Conservation (phyloP, 2,113 vertebrate species). For the Chascanopsetta lugubris region DNA sequence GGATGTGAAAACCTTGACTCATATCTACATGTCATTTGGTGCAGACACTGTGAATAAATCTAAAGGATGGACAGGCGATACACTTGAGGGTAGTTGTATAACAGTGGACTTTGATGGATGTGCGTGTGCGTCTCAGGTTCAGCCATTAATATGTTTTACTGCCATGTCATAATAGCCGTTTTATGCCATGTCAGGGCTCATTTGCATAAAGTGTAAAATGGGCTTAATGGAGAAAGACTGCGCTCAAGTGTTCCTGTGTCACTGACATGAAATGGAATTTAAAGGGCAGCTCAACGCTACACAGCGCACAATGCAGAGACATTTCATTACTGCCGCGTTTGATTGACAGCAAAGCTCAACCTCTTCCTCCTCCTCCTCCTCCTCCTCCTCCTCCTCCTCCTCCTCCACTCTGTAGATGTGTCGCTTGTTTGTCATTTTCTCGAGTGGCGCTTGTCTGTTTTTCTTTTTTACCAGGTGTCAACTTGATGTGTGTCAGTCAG, state of each 20-base stretch:
- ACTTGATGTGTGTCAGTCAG: conserved; percentile 53
- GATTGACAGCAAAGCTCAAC: conserved; percentile 27
- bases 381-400: conserved; percentile 16
- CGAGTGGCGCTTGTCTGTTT: conserved; percentile 48
- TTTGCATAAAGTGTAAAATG: conserved; percentile 2
- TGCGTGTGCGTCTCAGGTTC: too few species aligned
- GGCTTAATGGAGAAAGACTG: background rate
- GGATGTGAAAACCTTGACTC: too few species aligned
- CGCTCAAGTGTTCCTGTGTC: too few species aligned
- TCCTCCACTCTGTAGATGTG: conserved; percentile 43
- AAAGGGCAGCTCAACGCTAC: background rate
- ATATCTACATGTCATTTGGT: too few species aligned
- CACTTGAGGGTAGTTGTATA: too few species aligned
- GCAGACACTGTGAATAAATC: too few species aligned
- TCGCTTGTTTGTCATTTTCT: conserved; percentile 56
- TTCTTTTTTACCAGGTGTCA: conserved; percentile 36
- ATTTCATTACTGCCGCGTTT: background rate
- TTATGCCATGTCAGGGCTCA: background rate
- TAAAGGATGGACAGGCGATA: too few species aligned
- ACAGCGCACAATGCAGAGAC: background rate
- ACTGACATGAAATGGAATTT: background rate
- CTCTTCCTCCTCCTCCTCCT: conserved; percentile 21
- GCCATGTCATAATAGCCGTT: conserved; percentile 3
- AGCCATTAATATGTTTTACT: background rate
- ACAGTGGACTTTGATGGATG: too few species aligned